Conservation (phyloP, 1,140 invertebrate genomes). For the Drosophila murphyi region DNA sequence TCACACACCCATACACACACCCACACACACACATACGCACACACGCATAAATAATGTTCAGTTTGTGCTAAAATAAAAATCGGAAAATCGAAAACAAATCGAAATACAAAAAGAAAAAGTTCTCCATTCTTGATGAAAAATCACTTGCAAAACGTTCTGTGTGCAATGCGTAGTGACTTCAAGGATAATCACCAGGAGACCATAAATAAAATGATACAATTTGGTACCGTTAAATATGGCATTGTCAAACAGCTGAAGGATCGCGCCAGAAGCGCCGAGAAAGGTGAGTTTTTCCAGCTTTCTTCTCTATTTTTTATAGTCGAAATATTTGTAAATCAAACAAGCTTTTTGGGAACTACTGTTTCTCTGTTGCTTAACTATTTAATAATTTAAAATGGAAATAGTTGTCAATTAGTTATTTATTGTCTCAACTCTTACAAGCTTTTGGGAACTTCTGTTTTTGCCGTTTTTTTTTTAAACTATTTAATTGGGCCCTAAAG, state of each 20-base stretch:
- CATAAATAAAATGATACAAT: conserved; percentile 86
- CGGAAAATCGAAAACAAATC: conserved; percentile 5
- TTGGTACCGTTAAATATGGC: conserved; percentile 87
- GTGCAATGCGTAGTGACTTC: conserved; percentile 84
- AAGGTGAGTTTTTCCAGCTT: conserved; percentile 60
- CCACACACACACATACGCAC: background rate
- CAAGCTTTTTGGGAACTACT: background rate
- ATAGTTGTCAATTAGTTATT: background rate
- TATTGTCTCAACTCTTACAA: background rate
- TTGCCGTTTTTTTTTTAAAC: background rate
- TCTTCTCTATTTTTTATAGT: too few relatives aligned
- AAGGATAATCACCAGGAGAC: conserved; percentile 84
- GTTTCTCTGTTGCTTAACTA: background rate
- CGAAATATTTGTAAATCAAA: background rate
- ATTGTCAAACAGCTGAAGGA: conserved; percentile 86
- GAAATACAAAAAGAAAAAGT: background rate
- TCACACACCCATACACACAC: too few relatives aligned
- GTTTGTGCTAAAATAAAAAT: conserved; percentile 33
- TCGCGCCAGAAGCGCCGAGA: conserved; percentile 78
- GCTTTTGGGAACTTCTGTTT: background rate
- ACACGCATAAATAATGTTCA: conserved; percentile 17
- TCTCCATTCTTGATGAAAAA: conserved; percentile 77
- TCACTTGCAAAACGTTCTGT: conserved; percentile 79
- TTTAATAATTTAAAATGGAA: background rate
- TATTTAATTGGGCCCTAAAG: background rate